phyloP scores from a whole-genome alignment of 2,888 invertebrate genomes.

The Mythimna ferrago region DNA sequence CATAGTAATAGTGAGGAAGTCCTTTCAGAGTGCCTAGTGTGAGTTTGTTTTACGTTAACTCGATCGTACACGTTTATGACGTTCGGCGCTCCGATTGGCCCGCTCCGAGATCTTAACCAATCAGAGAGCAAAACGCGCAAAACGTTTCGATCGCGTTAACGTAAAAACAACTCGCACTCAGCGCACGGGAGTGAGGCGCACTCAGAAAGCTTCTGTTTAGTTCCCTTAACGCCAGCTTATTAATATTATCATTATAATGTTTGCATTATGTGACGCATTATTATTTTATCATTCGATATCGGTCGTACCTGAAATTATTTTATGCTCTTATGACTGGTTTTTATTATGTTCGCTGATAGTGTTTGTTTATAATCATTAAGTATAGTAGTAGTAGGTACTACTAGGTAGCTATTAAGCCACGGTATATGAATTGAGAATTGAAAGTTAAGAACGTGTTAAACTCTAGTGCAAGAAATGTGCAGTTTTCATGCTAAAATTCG shows the following conservation, averaged over 20 bases:
- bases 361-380: no score
- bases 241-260: conserved; percentile 1
- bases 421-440: background rate
- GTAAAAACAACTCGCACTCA: no score
- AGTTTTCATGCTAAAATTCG: background rate
- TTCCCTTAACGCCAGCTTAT: conserved; percentile 12
- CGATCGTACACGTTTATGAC: no score
- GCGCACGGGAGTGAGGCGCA: background rate
- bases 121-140: no score
- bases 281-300: conserved; percentile 28
- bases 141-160: no score
- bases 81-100: no score
- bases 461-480: background rate
- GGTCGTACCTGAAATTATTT: conserved; percentile 27
- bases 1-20: background rate
- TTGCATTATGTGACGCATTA: conserved; percentile 14
- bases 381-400: background rate
- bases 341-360: conserved; percentile 15
- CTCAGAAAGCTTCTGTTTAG: conserved; percentile 28
- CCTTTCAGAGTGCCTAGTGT: background rate
- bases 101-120: no score
- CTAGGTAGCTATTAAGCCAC: background rate
- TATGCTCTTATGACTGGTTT: conserved; percentile 13
- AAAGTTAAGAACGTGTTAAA: background rate
- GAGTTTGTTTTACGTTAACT: no score